Evolutionary conservation across 2,113 vertebrate genomes (phyloP), one percentile per base, ranked within the genome.

Genomic region (Pollimyrus isidori): DNA sequence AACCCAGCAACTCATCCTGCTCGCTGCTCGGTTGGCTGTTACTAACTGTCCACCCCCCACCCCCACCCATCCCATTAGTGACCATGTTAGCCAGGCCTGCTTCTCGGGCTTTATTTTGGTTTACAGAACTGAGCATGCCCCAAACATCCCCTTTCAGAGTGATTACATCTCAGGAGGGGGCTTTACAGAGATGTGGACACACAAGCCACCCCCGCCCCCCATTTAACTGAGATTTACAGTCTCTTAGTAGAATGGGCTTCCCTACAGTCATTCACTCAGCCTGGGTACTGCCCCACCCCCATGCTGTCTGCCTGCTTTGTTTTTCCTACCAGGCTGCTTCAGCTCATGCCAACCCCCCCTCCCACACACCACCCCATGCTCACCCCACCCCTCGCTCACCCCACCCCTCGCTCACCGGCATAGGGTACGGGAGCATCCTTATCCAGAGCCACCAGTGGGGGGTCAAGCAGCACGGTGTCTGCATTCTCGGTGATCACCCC

Each of bases 401-500:
- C 82, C 19, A 1, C 89, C 85, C 85, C 49, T 35, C 7, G 26
- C 95, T 89, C 96, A 99, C 98, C 98, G 97, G 98, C 98, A 89
- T 97, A 99, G 49, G 97, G 97, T 91, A 99, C 93, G 0, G 98
- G 98, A 0, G 98, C 98, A 23, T 99, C 98, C 92, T 99, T 99
- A 93, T 99, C 98, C 94, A 99, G 94, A 87, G 98, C 98, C 89
- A 99, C 98, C 83, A 99, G 95, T 0, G 98, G 98, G 89, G 98
- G 98, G 91, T 99, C 98, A 92, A 99, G 93, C 92, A 98, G 97
- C 84, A 99, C 98, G 0, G 97, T 95, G 88, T 97, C 97, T 0
- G 98, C 98, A 94, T 99, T 99, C 93, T 99, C 98, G 2, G 97
- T 99, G 93, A 99, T 97, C 92, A 99, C 96, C 87, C 98, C 98